Conservation (phyloP, 1,140 invertebrate genomes). For the Brachionus sp. region DNA sequence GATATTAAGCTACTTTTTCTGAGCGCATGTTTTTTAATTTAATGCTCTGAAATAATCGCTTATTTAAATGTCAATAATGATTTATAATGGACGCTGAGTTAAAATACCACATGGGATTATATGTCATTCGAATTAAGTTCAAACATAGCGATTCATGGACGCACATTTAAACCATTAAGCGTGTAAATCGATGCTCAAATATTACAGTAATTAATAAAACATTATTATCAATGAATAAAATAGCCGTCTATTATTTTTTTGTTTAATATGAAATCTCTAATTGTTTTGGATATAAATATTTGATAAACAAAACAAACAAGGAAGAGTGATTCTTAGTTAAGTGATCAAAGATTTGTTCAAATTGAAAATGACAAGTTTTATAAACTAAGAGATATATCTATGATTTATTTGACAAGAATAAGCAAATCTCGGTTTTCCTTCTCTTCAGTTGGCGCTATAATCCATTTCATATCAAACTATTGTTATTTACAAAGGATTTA, state of each 20-base stretch:
- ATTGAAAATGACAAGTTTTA: background rate
- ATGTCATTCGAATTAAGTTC: background rate
- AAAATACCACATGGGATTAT: slow-evolving; percentile 24
- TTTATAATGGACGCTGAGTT: background rate
- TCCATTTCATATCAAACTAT: slow-evolving; percentile 1
- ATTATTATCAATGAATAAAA: background rate
- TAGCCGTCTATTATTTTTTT: background rate
- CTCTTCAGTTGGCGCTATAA: background rate
- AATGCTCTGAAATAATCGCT: background rate
- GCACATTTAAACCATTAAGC: background rate
- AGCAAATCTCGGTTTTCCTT: background rate
- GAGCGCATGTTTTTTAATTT: background rate
- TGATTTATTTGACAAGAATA: background rate
- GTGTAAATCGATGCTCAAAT: background rate
- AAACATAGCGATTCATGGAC: background rate
- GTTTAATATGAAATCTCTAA: background rate
- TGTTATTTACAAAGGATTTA: background rate
- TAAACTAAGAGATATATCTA: background rate
- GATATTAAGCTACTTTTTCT: background rate
- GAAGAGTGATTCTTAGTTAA: background rate
- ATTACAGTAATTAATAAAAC: background rate
- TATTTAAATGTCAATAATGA: slow-evolving; percentile 20
- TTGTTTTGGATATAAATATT: background rate
- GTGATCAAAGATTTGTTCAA: slow-evolving; percentile 7
- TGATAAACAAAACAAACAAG: background rate